phyloP scores from a whole-genome alignment of 2,888 invertebrate species.

The Blomia tropicalis region DNA sequence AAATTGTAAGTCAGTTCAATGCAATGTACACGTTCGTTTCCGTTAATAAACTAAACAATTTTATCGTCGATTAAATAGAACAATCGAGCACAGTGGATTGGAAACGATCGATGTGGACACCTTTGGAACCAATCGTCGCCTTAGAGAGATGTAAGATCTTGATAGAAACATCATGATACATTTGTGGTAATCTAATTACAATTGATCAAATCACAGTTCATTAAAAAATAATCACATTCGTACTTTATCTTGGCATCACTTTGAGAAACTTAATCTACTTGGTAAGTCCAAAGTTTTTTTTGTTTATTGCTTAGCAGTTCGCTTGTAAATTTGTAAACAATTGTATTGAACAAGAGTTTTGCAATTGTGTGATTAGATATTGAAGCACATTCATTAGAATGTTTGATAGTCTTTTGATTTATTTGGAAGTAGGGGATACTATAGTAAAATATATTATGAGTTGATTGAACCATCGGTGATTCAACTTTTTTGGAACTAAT shows the following conservation, averaged over 20 bases:
- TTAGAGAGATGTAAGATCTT: slow-evolving; percentile 25
- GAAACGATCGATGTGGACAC: slow-evolving; percentile 21
- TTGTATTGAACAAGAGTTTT: background rate
- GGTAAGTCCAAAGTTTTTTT: background rate
- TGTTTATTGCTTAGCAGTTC: background rate
- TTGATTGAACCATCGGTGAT: background rate
- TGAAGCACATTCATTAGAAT: no score
- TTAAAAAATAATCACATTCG: slow-evolving; percentile 8
- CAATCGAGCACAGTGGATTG: slow-evolving; percentile 23
- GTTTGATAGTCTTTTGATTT: no score
- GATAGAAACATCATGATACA: no score
- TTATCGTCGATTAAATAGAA: slow-evolving; percentile 16
- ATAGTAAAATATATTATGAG: no score
- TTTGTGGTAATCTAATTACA: no score
- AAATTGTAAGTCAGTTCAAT: slow-evolving; percentile 19
- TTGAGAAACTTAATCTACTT: slow-evolving; percentile 1
- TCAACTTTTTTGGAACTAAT: background rate
- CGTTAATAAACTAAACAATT: no score
- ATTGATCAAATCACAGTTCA: no score
- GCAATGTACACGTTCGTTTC: background rate
- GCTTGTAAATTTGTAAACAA: no score
- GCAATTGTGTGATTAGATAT: background rate
- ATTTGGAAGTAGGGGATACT: no score
- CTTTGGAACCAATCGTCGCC: slow-evolving; percentile 20
- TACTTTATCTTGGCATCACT: background rate